A percentile compares a stretch with the other conserved stretches of the same genome.
phyloP scores from a whole-genome alignment of 2,888 invertebrate genomes.

The Heliconius sara region DNA sequence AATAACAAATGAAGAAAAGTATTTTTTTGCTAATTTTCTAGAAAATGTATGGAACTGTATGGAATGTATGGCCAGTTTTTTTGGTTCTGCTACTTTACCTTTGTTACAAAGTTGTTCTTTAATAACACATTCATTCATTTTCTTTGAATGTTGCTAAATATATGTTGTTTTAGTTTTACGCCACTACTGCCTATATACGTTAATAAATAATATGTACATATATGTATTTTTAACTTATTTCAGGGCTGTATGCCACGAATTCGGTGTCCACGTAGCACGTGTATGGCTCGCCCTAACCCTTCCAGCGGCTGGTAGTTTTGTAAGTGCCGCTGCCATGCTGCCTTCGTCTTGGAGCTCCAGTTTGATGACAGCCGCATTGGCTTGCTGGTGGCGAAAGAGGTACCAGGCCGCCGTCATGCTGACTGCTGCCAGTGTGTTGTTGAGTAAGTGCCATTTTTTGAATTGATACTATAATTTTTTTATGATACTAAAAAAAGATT shows the following conservation, averaged over 20 bases:
- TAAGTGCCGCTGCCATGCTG: slow-evolving; percentile 92
- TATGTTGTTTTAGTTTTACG: too few species aligned
- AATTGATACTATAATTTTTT: neutral
- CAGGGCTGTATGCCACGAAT: slow-evolving; percentile 94
- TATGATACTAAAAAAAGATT: too few species aligned
- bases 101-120: too few species aligned
- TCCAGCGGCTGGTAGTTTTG: slow-evolving; percentile 96
- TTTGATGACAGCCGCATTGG: slow-evolving; percentile 91
- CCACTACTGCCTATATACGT: too few species aligned
- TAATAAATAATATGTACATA: neutral
- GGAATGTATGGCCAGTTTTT: too few species aligned
- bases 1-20: too few species aligned
- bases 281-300: slow-evolving; percentile 91
- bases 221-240: neutral
- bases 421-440: slow-evolving; percentile 91
- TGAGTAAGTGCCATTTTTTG: slow-evolving; percentile 75
- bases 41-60: too few species aligned
- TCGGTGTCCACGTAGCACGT: slow-evolving; percentile 94
- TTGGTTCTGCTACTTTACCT: too few species aligned
- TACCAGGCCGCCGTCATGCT: slow-evolving; percentile 92
- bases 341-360: slow-evolving; percentile 98
- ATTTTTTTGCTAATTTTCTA: too few species aligned
- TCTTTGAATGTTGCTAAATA: too few species aligned
- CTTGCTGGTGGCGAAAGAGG: slow-evolving; percentile 94
- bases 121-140: too few species aligned